These are phyloP conservation scores for Clarias batrachus DNA, from an alignment of 2,113 vertebrate species.

Conservation along the genomic window DNA sequence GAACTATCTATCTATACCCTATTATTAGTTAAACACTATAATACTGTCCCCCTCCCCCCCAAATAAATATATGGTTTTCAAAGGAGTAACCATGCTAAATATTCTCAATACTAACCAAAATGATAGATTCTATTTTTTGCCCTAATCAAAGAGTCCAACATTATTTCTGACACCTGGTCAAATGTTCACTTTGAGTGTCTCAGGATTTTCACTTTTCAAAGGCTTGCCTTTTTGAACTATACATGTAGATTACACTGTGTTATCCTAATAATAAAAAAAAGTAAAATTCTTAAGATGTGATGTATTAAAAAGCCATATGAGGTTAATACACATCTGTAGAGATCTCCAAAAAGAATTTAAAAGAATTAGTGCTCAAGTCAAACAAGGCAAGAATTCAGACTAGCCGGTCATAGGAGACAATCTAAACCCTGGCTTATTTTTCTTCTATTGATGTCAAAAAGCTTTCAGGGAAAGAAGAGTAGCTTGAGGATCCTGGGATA, in stretches of 20 bases:
- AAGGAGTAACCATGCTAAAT: too few species aligned
- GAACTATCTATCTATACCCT: too few species aligned
- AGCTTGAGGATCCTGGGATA: constrained; percentile 7
- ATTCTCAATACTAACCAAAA: too few species aligned
- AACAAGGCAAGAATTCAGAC: neutral
- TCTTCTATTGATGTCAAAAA: neutral
- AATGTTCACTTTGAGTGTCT: neutral
- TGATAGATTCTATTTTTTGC: too few species aligned
- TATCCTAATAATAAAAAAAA: neutral
- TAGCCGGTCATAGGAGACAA: neutral
- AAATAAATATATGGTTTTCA: too few species aligned
- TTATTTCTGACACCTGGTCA: neutral
- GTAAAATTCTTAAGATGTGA: neutral
- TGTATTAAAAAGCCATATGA: neutral
- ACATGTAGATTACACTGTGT: neutral
- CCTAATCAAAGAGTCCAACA: neutral
- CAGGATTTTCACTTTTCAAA: neutral
- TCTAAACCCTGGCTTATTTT: neutral
- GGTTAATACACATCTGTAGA: neutral
- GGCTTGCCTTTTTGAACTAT: neutral
- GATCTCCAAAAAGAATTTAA: neutral
- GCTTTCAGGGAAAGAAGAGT: constrained; percentile 14
- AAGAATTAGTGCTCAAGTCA: neutral
- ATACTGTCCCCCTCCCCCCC: too few species aligned
- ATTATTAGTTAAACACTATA: too few species aligned